A percentile compares a stretch with the other conserved stretches of the same genome.
Conservation (phyloP, 2,797 vertebrate species). For the Enteromius radiatus region DNA sequence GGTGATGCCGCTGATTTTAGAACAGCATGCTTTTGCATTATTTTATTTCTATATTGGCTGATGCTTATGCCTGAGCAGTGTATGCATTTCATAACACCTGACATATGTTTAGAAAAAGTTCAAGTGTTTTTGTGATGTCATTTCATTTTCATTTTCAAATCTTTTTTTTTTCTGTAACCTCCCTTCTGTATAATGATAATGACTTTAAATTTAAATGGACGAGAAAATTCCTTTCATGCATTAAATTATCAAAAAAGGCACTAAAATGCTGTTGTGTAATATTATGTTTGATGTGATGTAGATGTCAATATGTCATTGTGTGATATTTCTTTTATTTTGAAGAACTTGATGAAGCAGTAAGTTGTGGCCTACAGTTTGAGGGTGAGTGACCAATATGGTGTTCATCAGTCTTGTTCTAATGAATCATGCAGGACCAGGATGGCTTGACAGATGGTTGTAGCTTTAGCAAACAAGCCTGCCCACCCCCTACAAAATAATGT, state of each 20-base stretch:
- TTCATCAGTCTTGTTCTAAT: constrained; percentile 39
- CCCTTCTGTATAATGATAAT: background rate
- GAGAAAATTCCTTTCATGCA: background rate
- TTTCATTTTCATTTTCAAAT: background rate
- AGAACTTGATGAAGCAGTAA: constrained; percentile 6
- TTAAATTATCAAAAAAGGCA: background rate
- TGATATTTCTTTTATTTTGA: background rate
- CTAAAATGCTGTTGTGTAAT: background rate
- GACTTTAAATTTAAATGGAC: background rate
- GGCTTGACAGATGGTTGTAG: constrained; percentile 40
- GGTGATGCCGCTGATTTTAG: background rate
- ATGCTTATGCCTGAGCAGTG: background rate
- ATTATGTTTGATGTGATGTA: background rate
- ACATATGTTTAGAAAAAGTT: background rate
- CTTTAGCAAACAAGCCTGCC: constrained; percentile 31
- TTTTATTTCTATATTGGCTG: background rate
- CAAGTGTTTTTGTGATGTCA: background rate
- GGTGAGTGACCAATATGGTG: constrained; percentile 17
- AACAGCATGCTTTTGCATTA: constrained; percentile 12
- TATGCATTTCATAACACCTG: background rate
- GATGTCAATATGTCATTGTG: background rate
- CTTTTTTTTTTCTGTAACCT: background rate
- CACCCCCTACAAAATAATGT: constrained; percentile 21
- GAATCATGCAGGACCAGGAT: constrained; percentile 37
- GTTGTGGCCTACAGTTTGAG: constrained; percentile 15